phyloP scores from a whole-genome alignment of 2,888 invertebrate species.

The Luperina nickerlii region DNA sequence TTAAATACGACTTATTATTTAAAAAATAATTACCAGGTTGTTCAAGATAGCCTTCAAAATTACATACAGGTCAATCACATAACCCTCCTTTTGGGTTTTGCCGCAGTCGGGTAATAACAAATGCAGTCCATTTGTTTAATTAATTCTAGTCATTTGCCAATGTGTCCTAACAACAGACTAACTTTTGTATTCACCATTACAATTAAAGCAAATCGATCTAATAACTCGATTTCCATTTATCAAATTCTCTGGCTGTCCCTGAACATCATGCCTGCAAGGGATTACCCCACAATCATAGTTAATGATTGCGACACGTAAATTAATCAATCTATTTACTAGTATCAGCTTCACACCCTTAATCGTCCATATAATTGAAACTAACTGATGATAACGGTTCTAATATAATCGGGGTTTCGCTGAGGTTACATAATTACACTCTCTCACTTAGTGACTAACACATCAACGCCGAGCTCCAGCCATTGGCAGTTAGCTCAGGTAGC shows the following conservation, averaged over 20 bases:
- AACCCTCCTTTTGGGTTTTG: too few species aligned
- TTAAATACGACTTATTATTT: too few species aligned
- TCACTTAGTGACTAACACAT: background rate
- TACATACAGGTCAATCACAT: too few species aligned
- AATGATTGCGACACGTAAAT: slow-evolving; percentile 36
- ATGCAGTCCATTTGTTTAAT: background rate
- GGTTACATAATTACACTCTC: slow-evolving; percentile 7
- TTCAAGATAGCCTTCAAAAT: background rate
- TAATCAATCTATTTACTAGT: slow-evolving; percentile 37
- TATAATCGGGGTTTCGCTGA: slow-evolving; percentile 4
- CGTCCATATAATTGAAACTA: slow-evolving; percentile 24
- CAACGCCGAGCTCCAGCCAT: background rate
- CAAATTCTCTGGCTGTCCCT: slow-evolving; percentile 11
- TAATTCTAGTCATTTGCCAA: background rate
- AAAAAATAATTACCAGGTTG: background rate
- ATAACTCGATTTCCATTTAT: slow-evolving; percentile 20
- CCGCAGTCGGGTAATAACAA: background rate
- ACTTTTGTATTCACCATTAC: background rate
- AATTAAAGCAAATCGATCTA: slow-evolving; percentile 2
- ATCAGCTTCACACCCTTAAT: slow-evolving; percentile 22
- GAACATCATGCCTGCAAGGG: slow-evolving; percentile 14
- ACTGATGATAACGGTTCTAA: background rate
- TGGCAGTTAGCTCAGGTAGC: background rate
- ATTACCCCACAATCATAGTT: slow-evolving; percentile 31
- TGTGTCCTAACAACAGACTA: background rate